phyloP scores from a whole-genome alignment of 2,888 invertebrate genomes.

The Megaustenia siamemsis region DNA sequence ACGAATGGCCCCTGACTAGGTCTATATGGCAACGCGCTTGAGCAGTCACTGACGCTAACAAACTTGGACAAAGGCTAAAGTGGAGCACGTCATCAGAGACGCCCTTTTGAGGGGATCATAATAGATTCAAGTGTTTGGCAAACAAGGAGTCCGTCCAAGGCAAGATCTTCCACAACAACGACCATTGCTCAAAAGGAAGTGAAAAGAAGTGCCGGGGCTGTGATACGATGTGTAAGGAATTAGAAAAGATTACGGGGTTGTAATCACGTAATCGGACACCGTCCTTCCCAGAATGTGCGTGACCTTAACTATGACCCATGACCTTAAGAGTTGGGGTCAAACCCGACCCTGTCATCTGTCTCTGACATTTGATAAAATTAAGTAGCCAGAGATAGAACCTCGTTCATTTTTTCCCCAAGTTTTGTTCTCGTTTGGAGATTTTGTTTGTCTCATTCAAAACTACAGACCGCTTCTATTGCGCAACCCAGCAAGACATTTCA shows the following conservation, averaged over 20 bases:
- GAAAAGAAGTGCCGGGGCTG: slow-evolving; percentile 4
- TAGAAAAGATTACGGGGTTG: slow-evolving; percentile 41
- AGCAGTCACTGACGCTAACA: slow-evolving; percentile 29
- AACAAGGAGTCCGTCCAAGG: slow-evolving; percentile 41
- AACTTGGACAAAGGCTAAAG: slow-evolving; percentile 40
- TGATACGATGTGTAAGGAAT: slow-evolving; percentile 42
- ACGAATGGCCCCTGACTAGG: slow-evolving; percentile 43
- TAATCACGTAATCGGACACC: slow-evolving; percentile 40
- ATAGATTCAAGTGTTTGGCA: slow-evolving; percentile 50
- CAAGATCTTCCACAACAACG: slow-evolving; percentile 8
- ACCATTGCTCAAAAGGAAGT: neutral
- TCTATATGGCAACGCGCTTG: slow-evolving; percentile 21
- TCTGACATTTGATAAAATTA: slow-evolving; percentile 28
- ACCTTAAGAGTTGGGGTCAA: slow-evolving; percentile 39
- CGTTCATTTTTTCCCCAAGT: slow-evolving; percentile 4
- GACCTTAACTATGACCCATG: slow-evolving; percentile 42
- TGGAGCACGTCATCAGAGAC: slow-evolving; percentile 34
- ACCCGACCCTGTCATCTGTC: slow-evolving; percentile 42
- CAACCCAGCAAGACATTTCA: slow-evolving; percentile 4
- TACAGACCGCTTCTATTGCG: slow-evolving; percentile 7
- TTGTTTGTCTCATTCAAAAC: neutral
- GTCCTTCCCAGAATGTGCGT: slow-evolving; percentile 27
- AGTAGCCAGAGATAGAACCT: slow-evolving; percentile 24
- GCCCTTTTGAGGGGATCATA: slow-evolving; percentile 36
- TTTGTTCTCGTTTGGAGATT: slow-evolving; percentile 1